These are phyloP conservation scores for Ptilonorhynchus violaceus DNA, from an alignment of 2,113 vertebrate species.

Conservation along the genomic window DNA sequence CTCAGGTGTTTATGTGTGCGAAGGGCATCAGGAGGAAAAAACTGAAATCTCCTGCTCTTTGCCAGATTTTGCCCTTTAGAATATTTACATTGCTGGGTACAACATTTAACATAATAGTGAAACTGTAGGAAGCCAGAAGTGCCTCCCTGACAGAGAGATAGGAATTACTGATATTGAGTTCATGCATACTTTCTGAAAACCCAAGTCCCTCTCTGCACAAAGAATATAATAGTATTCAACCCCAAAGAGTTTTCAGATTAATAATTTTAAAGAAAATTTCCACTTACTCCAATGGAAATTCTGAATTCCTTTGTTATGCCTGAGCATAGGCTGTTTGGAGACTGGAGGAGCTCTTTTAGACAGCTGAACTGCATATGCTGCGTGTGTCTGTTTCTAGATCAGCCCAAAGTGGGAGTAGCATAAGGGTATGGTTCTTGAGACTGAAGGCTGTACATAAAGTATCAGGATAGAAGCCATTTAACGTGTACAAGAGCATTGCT, in stretches of 20 bases:
- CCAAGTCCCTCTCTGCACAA: not conserved
- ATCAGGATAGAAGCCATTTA: not conserved
- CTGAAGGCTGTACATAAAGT: not conserved
- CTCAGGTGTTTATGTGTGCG: conserved; percentile 1
- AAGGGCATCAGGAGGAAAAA: conserved; percentile 40
- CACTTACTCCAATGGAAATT: not conserved
- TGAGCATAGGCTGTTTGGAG: not conserved
- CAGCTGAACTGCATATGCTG: not conserved
- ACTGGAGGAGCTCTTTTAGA: not conserved
- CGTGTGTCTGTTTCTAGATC: not conserved
- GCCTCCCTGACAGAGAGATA: not conserved
- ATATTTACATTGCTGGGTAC: not conserved
- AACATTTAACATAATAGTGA: not conserved
- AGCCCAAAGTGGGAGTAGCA: not conserved
- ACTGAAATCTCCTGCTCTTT: not conserved
- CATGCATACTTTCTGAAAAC: not conserved
- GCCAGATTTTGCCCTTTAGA: not conserved
- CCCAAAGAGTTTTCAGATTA: not conserved
- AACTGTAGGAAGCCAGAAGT: not conserved
- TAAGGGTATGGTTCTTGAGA: not conserved
- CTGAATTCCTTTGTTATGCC: not conserved
- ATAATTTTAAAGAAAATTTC: not conserved
- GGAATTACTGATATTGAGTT: not conserved
- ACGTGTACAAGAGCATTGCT: not conserved
- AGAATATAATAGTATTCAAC: not conserved